phyloP scores from a whole-genome alignment of 2,888 invertebrate genomes.

The Dendrolimus pini region DNA sequence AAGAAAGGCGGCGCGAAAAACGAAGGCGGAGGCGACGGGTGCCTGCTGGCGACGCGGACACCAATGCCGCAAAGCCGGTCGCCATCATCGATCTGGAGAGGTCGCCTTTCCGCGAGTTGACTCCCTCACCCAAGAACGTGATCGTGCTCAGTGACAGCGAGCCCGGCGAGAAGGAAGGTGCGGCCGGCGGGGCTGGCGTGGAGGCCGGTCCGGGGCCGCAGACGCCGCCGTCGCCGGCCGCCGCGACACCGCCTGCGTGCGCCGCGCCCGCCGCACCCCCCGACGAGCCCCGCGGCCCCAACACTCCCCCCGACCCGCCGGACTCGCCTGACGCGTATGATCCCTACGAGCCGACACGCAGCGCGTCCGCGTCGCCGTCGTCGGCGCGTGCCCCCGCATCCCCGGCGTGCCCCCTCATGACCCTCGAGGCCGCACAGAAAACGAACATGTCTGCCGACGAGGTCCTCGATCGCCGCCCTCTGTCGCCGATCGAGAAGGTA shows the following conservation, averaged over 20 bases:
- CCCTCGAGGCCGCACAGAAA: constrained; percentile 67
- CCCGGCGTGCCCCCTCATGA: constrained; percentile 38
- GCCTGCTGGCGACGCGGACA: constrained; percentile 68
- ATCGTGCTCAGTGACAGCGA: constrained; percentile 92
- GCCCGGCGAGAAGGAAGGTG: constrained; percentile 65
- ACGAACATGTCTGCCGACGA: constrained; percentile 68
- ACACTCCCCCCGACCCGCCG: constrained; percentile 75
- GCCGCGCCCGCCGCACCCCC: constrained; percentile 78
- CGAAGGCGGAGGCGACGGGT: constrained; percentile 25
- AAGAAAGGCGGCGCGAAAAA: constrained; percentile 20
- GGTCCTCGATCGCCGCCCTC: constrained; percentile 58
- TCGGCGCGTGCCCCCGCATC: constrained; percentile 22
- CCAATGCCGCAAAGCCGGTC: constrained; percentile 82
- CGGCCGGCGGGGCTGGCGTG: constrained; percentile 22
- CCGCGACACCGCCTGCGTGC: constrained; percentile 75
- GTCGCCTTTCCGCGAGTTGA: constrained; percentile 89
- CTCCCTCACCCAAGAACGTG: constrained; percentile 86
- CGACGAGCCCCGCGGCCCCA: constrained; percentile 83
- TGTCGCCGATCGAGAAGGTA: constrained; percentile 77
- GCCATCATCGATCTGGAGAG: constrained; percentile 91
- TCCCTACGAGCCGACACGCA: constrained; percentile 94
- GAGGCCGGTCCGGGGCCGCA: constrained; percentile 20
- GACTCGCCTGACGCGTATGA: constrained; percentile 90
- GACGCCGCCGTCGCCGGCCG: constrained; percentile 18
- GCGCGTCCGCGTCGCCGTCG: constrained; percentile 80